Base-by-base conservation (phyloP, 2,113 vertebrate species). In the Carassius auratus region DNA sequence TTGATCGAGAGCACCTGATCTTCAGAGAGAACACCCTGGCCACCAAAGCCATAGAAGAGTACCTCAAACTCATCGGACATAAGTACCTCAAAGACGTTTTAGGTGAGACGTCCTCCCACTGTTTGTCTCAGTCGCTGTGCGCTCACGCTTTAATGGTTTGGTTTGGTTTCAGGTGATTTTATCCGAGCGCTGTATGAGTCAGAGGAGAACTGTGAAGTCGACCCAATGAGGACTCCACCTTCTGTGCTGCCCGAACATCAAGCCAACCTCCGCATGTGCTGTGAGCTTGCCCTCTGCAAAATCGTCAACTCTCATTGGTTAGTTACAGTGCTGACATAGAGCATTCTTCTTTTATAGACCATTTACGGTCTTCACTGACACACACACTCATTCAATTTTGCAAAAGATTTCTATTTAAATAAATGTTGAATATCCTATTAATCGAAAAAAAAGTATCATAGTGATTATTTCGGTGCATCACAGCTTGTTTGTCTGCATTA, bases 11-110 rank as follows among this genome's bases (percentile, higher is more conserved):
- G 93, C 98, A 99, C 92, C 96, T 98, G 89, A 98, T 99, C 90
- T 99, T 99, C 95, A 96, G 98, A 92, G 98, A 99, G 94, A 99
- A 99, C 94, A 99, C 98, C 85, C 96, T 99, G 93, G 98, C 98
- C 94, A 99, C 98, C 91, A 99, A 99, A 98, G 98, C 98, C 96
- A 99, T 99, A 94, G 98, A 99, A 95, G 98, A 99, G 96, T 99
- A 98, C 91, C 97, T 99, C 97, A 98, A 99, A 94, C 95, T 99
- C 95, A 99, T 99, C 48, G 98, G 98, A 95, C 98, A 99, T 93
- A 99, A 98, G 96, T 99, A 99, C 96, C 98, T 99, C 96, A 98
- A 99, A 94, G 98, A 99, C 48, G 96, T 96, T 88, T 96, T 97
- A 33, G 96, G 96, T 97, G 89, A 92, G 92, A 23, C 19, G 6